These are phyloP conservation scores for Monopis laevigella DNA, from an alignment of 2,888 invertebrate genomes.

Conservation along the genomic window DNA sequence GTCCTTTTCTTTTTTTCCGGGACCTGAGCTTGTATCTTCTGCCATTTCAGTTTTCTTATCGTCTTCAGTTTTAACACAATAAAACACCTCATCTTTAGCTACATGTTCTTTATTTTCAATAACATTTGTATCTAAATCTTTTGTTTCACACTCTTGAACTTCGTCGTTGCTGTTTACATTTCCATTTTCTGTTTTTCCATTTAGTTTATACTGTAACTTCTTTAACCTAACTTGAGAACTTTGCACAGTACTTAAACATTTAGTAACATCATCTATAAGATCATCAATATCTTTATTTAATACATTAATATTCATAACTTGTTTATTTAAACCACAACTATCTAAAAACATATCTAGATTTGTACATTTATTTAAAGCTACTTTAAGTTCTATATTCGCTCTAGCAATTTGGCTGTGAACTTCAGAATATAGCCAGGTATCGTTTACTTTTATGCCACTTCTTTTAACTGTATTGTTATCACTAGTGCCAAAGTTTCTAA, in stretches of 20 bases:
- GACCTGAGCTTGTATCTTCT: conserved; percentile 41
- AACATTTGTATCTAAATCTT: conserved; percentile 29
- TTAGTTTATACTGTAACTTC: conserved; percentile 40
- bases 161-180: conserved; percentile 23
- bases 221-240: conserved; percentile 44
- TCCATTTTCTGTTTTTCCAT: conserved; percentile 7
- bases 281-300: conserved; percentile 48
- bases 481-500: conserved; percentile 43
- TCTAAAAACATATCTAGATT: conserved; percentile 51
- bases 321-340: conserved; percentile 45
- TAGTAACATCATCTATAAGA: conserved; percentile 42
- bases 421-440: conserved; percentile 52
- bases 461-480: conserved; percentile 27
- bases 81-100: conserved; percentile 55
- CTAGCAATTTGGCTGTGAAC: conserved; percentile 48
- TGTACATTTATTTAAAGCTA: conserved; percentile 43
- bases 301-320: conserved; percentile 39
- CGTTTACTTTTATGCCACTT: conserved; percentile 34
- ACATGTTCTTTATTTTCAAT: conserved; percentile 46
- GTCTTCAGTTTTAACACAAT: conserved; percentile 51
- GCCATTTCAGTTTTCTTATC: conserved; percentile 27
- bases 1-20: conserved; percentile 48
- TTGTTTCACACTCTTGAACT: conserved; percentile 23
- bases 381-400: conserved; percentile 43
- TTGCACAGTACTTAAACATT: conserved; percentile 40